Conservation (phyloP, 2,797 vertebrate genomes). For the Orestias chungarensis region DNA sequence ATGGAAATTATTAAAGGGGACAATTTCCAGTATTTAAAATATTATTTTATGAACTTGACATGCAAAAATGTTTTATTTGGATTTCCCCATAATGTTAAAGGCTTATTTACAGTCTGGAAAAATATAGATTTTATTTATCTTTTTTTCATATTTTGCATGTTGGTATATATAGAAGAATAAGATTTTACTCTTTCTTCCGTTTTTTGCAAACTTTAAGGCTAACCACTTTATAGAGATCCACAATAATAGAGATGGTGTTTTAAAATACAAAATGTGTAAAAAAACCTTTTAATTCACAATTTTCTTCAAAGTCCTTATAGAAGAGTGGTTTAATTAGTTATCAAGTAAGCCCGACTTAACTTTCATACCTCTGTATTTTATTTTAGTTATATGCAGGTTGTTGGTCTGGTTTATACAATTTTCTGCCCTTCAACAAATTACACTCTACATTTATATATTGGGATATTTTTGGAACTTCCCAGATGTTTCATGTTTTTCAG, state of each 20-base stretch:
- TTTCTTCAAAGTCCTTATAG: background rate
- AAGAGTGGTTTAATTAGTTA: background rate
- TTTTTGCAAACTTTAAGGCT: no score
- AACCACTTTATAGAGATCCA: no score
- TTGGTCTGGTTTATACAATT: background rate
- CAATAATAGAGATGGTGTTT: no score
- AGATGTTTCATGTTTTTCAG: slow-evolving; percentile 30
- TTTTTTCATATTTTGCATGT: background rate
- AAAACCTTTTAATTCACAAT: no score
- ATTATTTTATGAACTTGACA: background rate
- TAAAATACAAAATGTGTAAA: no score
- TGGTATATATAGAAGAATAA: background rate
- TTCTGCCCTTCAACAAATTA: background rate
- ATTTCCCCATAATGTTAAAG: background rate
- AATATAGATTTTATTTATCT: background rate
- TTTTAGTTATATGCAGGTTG: no score
- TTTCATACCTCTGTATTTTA: background rate
- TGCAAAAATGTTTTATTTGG: background rate
- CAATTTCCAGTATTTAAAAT: background rate
- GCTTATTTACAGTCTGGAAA: background rate
- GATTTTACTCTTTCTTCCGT: no score
- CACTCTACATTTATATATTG: background rate
- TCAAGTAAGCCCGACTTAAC: background rate
- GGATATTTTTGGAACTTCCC: background rate
- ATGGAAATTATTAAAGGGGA: background rate